Conservation (phyloP, 2,888 invertebrate genomes). For the Vesta saturnalis region DNA sequence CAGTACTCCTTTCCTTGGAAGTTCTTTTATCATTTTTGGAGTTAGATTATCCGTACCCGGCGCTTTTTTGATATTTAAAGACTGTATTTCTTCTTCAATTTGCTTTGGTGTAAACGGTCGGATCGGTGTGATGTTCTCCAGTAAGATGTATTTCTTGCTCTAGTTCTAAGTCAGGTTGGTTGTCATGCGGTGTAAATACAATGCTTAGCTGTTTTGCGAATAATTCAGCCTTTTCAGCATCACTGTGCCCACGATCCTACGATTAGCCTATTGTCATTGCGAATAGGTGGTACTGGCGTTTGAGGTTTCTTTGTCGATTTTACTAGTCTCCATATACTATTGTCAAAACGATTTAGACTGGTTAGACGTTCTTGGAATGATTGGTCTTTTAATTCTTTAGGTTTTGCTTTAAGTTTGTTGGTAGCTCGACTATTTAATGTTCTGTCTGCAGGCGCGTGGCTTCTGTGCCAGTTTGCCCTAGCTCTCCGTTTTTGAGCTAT, state of each 20-base stretch:
- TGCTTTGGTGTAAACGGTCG: slow-evolving; percentile 11
- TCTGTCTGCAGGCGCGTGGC: slow-evolving; percentile 14
- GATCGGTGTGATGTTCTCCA: not conserved
- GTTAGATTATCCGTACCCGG: not conserved
- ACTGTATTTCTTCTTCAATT: slow-evolving; percentile 1
- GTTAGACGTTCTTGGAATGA: slow-evolving; percentile 3
- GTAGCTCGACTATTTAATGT: not conserved
- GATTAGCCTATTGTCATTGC: not conserved
- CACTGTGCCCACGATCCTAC: not conserved
- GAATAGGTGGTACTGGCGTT: slow-evolving; percentile 2
- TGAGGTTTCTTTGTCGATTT: slow-evolving; percentile 4
- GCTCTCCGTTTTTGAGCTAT: slow-evolving; percentile 11
- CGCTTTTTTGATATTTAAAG: slow-evolving; percentile 8
- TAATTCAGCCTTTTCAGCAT: slow-evolving; percentile 12
- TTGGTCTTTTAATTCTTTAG: slow-evolving; percentile 10
- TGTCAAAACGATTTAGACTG: slow-evolving; percentile 12
- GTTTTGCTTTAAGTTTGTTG: slow-evolving; percentile 9
- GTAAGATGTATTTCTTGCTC: not conserved
- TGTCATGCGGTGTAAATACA: slow-evolving; percentile 10
- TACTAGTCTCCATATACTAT: slow-evolving; percentile 14
- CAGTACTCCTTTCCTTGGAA: not conserved
- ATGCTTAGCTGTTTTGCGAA: not conserved
- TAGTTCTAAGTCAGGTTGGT: not conserved
- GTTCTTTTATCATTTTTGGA: slow-evolving; percentile 8
- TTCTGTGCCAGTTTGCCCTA: slow-evolving; percentile 8